Conservation (phyloP, 2,888 invertebrate species). For the Tipula helvola region DNA sequence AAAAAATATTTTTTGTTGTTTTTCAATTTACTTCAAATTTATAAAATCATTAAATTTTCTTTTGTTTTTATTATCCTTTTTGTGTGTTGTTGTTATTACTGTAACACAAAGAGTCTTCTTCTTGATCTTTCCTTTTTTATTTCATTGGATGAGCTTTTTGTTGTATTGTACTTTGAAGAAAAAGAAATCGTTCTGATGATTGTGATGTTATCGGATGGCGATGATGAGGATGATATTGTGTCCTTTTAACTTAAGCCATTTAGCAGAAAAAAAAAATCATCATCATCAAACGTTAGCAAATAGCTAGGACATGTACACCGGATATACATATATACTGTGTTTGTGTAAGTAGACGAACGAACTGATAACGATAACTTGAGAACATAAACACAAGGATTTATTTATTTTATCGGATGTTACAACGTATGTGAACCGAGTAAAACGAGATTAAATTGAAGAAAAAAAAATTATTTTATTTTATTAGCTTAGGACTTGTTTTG, state of each 20-base stretch:
- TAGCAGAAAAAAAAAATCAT: background rate
- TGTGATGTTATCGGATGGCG: background rate
- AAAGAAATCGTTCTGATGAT: background rate
- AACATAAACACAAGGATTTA: background rate
- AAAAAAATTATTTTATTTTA: background rate
- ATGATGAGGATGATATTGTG: background rate
- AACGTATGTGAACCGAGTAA: background rate
- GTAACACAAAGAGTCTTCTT: background rate
- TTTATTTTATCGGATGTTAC: background rate
- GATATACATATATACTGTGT: background rate
- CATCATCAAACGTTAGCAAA: background rate
- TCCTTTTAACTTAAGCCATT: background rate
- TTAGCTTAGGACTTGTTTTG: background rate
- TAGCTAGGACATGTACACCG: background rate
- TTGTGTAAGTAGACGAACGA: background rate
- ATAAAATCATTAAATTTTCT: background rate
- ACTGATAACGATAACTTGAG: background rate
- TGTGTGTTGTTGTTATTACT: background rate
- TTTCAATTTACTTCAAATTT: constrained; percentile 4
- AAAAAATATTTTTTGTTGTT: background rate
- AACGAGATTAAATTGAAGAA: background rate
- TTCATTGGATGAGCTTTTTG: background rate
- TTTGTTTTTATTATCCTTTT: background rate
- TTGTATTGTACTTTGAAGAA: background rate
- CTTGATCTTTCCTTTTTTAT: background rate